Conservation (phyloP, 1,140 invertebrate species). For the Leptinotarsa defecta region DNA sequence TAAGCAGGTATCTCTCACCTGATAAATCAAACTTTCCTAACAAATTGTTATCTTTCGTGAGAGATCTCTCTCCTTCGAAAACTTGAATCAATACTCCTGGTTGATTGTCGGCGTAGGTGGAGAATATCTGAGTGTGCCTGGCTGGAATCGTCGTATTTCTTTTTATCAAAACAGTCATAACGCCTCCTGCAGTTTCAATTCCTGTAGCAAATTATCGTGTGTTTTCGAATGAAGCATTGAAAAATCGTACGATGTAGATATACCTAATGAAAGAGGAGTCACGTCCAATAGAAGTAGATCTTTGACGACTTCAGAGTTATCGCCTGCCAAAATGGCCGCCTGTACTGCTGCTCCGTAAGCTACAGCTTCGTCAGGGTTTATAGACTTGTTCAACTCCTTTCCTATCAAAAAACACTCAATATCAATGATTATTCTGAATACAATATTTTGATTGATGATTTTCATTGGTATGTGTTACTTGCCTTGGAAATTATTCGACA, state of each 20-base stretch:
- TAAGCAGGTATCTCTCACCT: constrained; percentile 38
- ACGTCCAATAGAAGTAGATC: constrained; percentile 62
- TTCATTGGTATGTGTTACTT: neutral
- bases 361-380: constrained; percentile 78
- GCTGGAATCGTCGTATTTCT: constrained; percentile 64
- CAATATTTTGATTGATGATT: neutral
- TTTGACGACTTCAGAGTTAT: constrained; percentile 61
- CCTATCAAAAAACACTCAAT: constrained; percentile 56
- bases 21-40: constrained; percentile 72
- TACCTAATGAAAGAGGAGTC: constrained; percentile 35
- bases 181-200: constrained; percentile 58
- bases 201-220: constrained; percentile 41
- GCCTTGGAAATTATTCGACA: constrained; percentile 64
- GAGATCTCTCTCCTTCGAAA: constrained; percentile 68
- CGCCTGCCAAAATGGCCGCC: constrained; percentile 71
- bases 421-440: neutral
- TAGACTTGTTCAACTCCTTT: constrained; percentile 70
- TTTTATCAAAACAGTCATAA: constrained; percentile 58
- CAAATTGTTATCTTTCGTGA: constrained; percentile 73
- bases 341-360: constrained; percentile 77
- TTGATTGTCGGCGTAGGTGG: constrained; percentile 57
- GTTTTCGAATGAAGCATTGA: neutral
- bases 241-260: neutral
- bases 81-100: constrained; percentile 63
- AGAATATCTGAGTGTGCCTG: constrained; percentile 59